phyloP scores from a whole-genome alignment of 2,113 vertebrate genomes.

The Gulo gulo region DNA sequence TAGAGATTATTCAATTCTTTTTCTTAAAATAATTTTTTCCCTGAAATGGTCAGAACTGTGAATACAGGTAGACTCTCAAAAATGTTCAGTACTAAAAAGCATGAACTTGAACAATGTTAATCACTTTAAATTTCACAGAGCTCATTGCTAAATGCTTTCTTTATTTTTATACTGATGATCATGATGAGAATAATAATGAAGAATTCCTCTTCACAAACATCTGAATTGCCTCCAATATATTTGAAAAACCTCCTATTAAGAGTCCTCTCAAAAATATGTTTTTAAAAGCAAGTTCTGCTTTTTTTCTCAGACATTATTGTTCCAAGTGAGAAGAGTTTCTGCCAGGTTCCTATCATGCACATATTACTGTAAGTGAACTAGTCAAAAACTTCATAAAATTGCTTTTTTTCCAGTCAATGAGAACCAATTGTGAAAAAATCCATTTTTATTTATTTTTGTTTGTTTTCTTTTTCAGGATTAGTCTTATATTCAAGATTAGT shows the following conservation, averaged over 20 bases:
- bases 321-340: conserved; percentile 3
- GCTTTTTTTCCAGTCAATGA: not conserved
- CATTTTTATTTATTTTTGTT: not conserved
- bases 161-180: not conserved
- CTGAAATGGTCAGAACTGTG: not conserved
- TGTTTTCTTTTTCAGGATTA: not conserved
- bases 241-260: not conserved
- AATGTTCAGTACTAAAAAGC: not conserved
- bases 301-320: conserved; percentile 26
- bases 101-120: not conserved
- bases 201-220: conserved; percentile 15
- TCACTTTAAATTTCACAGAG: not conserved
- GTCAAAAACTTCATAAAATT: conserved; percentile 27
- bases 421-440: not conserved
- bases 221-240: not conserved
- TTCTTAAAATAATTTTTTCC: not conserved
- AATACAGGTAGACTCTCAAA: not conserved
- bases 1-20: not conserved
- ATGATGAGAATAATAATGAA: conserved; percentile 23
- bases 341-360: not conserved
- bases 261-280: not conserved
- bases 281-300: not conserved
- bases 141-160: not conserved
- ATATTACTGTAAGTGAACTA: not conserved
- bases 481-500: not conserved